Conservation (phyloP, 2,888 invertebrate genomes). For the Diadromus collaris region DNA sequence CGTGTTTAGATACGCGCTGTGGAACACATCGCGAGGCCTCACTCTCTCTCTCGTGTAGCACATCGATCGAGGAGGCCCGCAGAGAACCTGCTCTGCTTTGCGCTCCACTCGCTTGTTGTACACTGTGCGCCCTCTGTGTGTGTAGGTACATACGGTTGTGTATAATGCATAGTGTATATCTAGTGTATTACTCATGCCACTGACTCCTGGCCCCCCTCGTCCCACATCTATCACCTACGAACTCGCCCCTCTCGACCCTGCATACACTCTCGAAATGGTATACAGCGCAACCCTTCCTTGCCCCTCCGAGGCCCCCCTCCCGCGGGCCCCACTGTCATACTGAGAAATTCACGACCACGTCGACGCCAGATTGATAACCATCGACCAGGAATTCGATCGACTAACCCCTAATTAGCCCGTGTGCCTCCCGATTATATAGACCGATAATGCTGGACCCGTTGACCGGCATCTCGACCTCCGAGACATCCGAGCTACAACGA, state of each 20-base stretch:
- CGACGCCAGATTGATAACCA: slow-evolving; percentile 61
- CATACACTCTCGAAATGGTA: not conserved
- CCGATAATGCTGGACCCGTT: slow-evolving; percentile 51
- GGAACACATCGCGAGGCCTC: slow-evolving; percentile 40
- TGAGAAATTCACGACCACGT: slow-evolving; percentile 57
- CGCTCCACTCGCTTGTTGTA: slow-evolving; percentile 18
- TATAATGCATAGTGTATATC: slow-evolving; percentile 18
- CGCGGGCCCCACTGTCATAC: slow-evolving; percentile 37
- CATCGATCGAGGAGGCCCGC: slow-evolving; percentile 62
- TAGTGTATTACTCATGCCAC: slow-evolving; percentile 7
- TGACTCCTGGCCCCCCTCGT: slow-evolving; percentile 15
- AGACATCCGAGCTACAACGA: slow-evolving; percentile 29
- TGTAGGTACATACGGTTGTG: slow-evolving; percentile 16
- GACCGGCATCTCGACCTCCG: slow-evolving; percentile 50
- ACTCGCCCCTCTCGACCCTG: not conserved
- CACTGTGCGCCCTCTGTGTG: slow-evolving; percentile 1
- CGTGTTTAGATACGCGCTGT: slow-evolving; percentile 63
- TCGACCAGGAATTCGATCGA: slow-evolving; percentile 60
- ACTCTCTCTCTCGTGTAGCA: slow-evolving; percentile 34
- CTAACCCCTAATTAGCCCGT: slow-evolving; percentile 61
- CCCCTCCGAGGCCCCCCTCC: slow-evolving; percentile 7
- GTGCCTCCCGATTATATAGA: slow-evolving; percentile 45
- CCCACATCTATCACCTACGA: not conserved
- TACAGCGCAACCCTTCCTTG: slow-evolving; percentile 10
- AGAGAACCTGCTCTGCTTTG: slow-evolving; percentile 45